Conservation (phyloP, 2,888 invertebrate genomes). For the Priocnemis perturbator region DNA sequence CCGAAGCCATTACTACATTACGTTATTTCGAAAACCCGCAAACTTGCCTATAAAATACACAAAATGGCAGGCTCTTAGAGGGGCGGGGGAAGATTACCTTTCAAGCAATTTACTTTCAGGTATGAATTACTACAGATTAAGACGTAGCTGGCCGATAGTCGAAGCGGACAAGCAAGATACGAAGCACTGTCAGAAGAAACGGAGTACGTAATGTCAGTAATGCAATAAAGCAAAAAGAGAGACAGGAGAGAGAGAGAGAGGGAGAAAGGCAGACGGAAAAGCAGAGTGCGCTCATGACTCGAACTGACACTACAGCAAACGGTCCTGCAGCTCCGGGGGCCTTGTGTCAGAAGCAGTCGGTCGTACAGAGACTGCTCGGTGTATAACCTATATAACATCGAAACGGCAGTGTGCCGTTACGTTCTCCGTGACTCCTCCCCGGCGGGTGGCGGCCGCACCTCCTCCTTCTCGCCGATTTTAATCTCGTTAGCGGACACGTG, state of each 20-base stretch:
- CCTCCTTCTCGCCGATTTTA: constrained; percentile 80
- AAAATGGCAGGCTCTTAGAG: no score
- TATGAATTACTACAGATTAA: no score
- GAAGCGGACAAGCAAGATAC: no score
- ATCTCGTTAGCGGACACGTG: constrained; percentile 84
- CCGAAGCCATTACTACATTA: no score
- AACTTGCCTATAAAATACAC: no score
- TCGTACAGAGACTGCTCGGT: constrained; percentile 29
- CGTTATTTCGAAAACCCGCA: no score
- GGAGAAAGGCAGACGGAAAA: constrained; percentile 17
- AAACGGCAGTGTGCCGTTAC: constrained; percentile 73
- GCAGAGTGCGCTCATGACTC: constrained; percentile 31
- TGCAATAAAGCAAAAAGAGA: constrained; percentile 17
- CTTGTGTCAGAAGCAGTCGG: constrained; percentile 36
- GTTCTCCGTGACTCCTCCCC: constrained; percentile 81
- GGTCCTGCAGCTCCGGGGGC: constrained; percentile 5
- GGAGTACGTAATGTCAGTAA: no score
- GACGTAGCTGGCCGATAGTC: no score
- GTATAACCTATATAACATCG: constrained; percentile 48
- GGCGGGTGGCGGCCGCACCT: constrained; percentile 73
- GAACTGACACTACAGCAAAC: constrained; percentile 10
- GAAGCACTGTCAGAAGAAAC: background rate
- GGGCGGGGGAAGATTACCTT: no score
- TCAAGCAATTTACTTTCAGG: no score
- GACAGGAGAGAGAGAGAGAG: constrained; percentile 19